Evolutionary conservation across 2,797 vertebrate species (phyloP).

Genomic region (Oophaga sylvatica): DNA sequence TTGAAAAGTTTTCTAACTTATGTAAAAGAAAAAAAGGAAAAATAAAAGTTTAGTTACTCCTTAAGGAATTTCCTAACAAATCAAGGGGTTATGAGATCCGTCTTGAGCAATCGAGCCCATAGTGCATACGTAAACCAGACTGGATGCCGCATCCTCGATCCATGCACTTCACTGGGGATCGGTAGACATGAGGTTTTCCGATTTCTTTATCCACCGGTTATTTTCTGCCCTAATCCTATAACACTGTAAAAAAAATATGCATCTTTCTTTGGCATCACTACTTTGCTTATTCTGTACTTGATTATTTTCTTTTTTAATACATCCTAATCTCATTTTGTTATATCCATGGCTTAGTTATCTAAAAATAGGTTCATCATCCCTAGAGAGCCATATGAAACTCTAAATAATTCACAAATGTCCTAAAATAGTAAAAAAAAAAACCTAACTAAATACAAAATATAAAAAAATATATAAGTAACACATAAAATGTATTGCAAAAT

Average conservation of each 20-base stretch:
- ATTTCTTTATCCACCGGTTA: neutral
- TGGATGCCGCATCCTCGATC: neutral
- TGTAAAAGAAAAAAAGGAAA: too few species aligned
- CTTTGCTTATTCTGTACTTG: neutral
- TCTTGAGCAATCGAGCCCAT: too few species aligned
- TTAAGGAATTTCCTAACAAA: too few species aligned
- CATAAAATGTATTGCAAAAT: slow-evolving; percentile 58
- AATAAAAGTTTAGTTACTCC: too few species aligned
- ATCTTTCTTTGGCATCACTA: neutral
- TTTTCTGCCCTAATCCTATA: neutral
- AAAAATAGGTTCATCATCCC: slow-evolving; percentile 7
- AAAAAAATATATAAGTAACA: slow-evolving; percentile 68
- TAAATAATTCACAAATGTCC: slow-evolving; percentile 2
- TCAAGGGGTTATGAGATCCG: too few species aligned
- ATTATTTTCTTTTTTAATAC: slow-evolving; percentile 2
- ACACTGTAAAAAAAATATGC: neutral
- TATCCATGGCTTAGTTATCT: slow-evolving; percentile 33
- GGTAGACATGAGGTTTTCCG: neutral
- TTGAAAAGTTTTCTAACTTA: too few species aligned
- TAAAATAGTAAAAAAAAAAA: neutral
- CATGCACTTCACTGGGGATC: neutral
- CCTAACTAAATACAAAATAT: neutral
- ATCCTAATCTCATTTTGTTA: slow-evolving; percentile 22
- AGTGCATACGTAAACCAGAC: too few species aligned
- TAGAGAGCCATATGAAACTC: neutral